Base-by-base conservation (phyloP, 2,113 vertebrate genomes). In the Rhinichthys klamathensis region DNA sequence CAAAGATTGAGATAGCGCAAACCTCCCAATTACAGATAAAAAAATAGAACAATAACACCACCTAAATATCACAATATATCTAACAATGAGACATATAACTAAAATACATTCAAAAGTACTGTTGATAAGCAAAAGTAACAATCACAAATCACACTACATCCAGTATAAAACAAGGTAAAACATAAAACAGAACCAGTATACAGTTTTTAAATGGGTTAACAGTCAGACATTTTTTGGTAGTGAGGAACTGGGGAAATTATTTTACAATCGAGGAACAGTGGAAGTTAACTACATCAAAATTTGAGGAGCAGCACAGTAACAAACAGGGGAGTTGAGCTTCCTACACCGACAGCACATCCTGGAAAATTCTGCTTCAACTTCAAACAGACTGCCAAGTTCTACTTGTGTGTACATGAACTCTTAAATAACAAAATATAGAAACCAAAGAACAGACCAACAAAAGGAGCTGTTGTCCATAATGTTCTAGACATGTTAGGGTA, bases 241-340 rank as follows among this genome's bases (percentile, higher is more conserved):
- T 70, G 67, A 32, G 32, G 32, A 21, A 21, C 32, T 38, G 67
- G 35, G 4, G 1, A 46, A 74, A 25, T 16, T 74, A 25, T 46
- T 74, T 74, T 27, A 74, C 41, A 41, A 49, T 1, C 3, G 12
- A n/a, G 41, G n/a, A 49, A 74, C 12, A 73, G 23, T 73, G 70
- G n/a, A 73, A n/a, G 21, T n/a, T 5, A 73, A 15, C 18, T 70
- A 38, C 18, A n/a, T 23, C 10, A 70, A 1, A 46, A 46, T 25
- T 46, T 46, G 23, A 25, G 46, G 41, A 46, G 70, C 41, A 74
- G 11, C 12, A 73, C 70, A 73, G 9, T 41, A 79, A 78, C 9
- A 25, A 79, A 41, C 76, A 56, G 21, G 38, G 70, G 38, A 25
- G 70, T 74, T 54, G 76, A 79, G 76, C 32, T 79, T 56, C 27